Conservation (phyloP, 2,888 invertebrate genomes). For the Lochmaea crataegi region DNA sequence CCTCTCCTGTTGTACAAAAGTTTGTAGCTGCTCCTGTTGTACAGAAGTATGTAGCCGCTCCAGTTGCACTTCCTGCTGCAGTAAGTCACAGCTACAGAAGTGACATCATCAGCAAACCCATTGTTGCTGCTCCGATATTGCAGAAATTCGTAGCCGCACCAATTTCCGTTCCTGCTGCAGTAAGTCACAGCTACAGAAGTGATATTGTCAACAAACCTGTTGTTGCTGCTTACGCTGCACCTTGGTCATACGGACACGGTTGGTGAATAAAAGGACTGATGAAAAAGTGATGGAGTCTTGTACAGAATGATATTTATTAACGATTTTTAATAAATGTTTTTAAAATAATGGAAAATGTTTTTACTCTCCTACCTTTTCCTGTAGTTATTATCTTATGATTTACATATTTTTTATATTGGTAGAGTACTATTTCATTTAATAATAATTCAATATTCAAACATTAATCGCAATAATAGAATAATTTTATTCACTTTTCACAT, state of each 20-base stretch:
- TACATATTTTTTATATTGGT: too few relatives aligned
- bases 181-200: slow-evolving; percentile 46
- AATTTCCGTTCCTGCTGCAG: slow-evolving; percentile 20
- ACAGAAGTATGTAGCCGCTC: slow-evolving; percentile 5
- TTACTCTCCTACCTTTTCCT: background rate
- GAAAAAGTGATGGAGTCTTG: background rate
- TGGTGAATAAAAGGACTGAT: background rate
- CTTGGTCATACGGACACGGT: slow-evolving; percentile 5
- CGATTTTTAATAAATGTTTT: background rate
- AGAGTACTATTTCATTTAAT: too few relatives aligned
- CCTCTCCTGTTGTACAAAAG: slow-evolving; percentile 28
- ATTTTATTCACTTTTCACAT: too few relatives aligned
- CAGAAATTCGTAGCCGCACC: slow-evolving; percentile 5
- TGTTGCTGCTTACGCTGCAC: slow-evolving; percentile 34
- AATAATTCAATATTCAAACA: too few relatives aligned
- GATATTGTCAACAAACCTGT: slow-evolving; percentile 47
- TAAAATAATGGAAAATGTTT: background rate
- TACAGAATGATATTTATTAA: background rate
- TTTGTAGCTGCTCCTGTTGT: slow-evolving; percentile 14
- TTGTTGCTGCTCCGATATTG: slow-evolving; percentile 30
- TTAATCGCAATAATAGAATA: too few relatives aligned
- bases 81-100: slow-evolving; percentile 48
- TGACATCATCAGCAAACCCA: slow-evolving; percentile 48
- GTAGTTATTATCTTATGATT: too few relatives aligned
- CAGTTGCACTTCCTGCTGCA: slow-evolving; percentile 25